Conservation (phyloP, 2,797 vertebrate species). For the Spheniscus humboldti region DNA sequence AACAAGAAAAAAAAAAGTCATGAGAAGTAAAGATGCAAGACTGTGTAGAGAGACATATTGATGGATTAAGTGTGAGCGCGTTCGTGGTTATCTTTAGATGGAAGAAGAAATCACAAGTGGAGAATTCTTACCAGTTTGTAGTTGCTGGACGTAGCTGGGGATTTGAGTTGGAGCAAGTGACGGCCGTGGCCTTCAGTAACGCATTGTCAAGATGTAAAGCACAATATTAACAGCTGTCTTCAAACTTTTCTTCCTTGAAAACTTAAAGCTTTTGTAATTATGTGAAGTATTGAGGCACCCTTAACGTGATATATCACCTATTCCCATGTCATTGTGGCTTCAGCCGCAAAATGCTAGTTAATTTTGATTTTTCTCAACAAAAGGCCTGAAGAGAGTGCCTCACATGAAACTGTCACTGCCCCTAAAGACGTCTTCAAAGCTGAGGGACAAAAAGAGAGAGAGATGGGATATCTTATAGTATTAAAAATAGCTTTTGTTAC, state of each 20-base stretch:
- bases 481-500: neutral
- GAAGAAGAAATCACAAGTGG: neutral
- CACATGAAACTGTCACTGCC: neutral
- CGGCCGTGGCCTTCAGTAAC: fast-evolving
- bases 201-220: fast-evolving
- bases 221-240: neutral
- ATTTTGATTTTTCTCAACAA: neutral
- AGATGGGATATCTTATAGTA: neutral
- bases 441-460: neutral
- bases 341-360: neutral
- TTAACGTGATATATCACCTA: fast-evolving
- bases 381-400: neutral
- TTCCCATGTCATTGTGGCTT: neutral
- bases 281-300: neutral
- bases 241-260: neutral
- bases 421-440: neutral
- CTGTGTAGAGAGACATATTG: neutral
- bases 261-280: neutral
- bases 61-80: neutral
- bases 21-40: neutral
- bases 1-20: neutral
- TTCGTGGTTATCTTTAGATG: neutral
- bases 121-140: fast-evolving
- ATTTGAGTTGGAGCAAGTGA: neutral
- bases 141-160: neutral